phyloP scores from a whole-genome alignment of 1,140 invertebrate genomes.

The Diabrotica undecimpunctata region DNA sequence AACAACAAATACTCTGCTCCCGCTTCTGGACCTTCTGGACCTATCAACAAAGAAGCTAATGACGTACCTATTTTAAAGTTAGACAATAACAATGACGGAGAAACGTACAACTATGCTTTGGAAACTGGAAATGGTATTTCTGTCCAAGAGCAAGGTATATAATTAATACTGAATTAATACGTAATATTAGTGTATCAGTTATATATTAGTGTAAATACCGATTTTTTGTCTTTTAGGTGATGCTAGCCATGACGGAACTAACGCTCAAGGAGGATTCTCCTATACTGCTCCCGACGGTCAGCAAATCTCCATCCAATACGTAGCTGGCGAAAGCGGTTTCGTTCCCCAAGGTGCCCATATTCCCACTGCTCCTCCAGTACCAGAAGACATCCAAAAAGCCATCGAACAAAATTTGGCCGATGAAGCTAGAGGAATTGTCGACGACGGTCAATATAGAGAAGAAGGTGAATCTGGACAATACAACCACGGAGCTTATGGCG shows the following conservation, averaged over 20 bases:
- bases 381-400: slow-evolving; percentile 49
- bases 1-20: neutral
- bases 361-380: slow-evolving; percentile 52
- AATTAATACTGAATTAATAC: no score
- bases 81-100: slow-evolving; percentile 29
- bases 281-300: slow-evolving; percentile 56
- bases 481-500: slow-evolving; percentile 12
- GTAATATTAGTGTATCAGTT: no score
- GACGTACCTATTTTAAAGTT: slow-evolving; percentile 48
- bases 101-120: slow-evolving; percentile 52
- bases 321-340: slow-evolving; percentile 57
- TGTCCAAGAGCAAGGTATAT: slow-evolving; percentile 52
- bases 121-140: slow-evolving; percentile 59
- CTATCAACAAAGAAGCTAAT: slow-evolving; percentile 13
- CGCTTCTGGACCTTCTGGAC: slow-evolving; percentile 27
- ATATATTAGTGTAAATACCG: slow-evolving; percentile 18
- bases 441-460: slow-evolving; percentile 39
- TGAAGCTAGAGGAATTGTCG: slow-evolving; percentile 38
- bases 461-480: slow-evolving; percentile 16
- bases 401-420: slow-evolving; percentile 50
- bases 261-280: slow-evolving; percentile 50
- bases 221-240: neutral
- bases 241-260: neutral
- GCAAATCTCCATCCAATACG: slow-evolving; percentile 53
- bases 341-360: slow-evolving; percentile 50